Evolutionary conservation across 2,113 vertebrate genomes (phyloP).

Genomic region (Nothoprocta perdicaria): DNA sequence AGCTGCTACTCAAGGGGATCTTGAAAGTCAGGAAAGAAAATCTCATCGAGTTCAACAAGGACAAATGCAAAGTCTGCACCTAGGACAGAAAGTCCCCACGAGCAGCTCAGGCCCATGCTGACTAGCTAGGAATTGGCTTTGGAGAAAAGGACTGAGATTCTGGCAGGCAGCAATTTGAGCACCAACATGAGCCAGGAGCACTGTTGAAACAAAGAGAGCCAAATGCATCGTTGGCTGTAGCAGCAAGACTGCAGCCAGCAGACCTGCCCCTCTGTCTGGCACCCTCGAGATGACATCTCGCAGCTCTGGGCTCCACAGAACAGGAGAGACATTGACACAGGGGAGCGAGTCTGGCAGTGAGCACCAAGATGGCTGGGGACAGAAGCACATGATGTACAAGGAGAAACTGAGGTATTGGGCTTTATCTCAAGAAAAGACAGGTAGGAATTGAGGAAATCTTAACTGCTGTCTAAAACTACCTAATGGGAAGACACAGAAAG

Average conservation of each 20-base stretch:
- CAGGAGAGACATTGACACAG: not conserved
- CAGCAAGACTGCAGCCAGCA: not conserved
- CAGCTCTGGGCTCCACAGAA: not conserved
- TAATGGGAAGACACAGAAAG: not conserved
- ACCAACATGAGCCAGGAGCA: not conserved
- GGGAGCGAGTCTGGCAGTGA: fast-evolving
- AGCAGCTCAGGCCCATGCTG: not conserved
- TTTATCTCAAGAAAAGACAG: not conserved
- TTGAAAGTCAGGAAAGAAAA: not conserved
- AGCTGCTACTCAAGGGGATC: not conserved
- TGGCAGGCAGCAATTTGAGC: not conserved
- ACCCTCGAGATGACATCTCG: not conserved
- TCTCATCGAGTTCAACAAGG: not conserved
- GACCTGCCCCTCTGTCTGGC: not conserved
- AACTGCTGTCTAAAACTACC: not conserved
- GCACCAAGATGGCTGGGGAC: not conserved
- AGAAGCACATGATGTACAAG: not conserved
- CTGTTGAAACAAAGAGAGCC: not conserved
- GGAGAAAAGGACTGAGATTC: not conserved
- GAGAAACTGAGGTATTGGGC: not conserved
- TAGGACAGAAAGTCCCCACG: not conserved
- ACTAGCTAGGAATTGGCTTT: not conserved
- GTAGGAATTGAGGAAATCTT: not conserved
- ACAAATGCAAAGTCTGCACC: not conserved
- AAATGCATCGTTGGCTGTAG: not conserved